Base-by-base conservation (phyloP, 2,888 invertebrate species). In the Hirtodrosophila confusa region DNA sequence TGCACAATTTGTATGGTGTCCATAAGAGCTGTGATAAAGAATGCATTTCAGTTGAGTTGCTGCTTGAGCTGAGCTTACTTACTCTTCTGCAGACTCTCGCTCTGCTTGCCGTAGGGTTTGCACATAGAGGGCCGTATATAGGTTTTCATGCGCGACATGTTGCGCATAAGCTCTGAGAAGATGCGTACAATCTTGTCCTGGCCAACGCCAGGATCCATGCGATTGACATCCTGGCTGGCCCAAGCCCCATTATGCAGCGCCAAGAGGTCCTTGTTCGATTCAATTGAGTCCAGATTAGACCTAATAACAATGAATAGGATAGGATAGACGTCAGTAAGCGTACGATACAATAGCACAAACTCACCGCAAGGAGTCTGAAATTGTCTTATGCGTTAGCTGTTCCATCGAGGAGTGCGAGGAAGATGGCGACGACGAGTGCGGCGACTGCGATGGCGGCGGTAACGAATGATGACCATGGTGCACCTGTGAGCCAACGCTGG, bases 71-170 rank as follows among this genome's bases (percentile, higher is more conserved):
- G 33, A 24, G 27, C 1, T 17, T 10, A 91, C 92, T 93, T 92
- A 96, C 96, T 96, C 93, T 97, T 97, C 92, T 97, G 96, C 83
- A 97, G 93, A 89, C 96, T 95, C 92, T 97, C 97, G 71, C 96
- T 96, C 92, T 97, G 97, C 91, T 97, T 97, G 75, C 97, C 97
- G 91, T 97, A 97, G 23, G 97, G 97, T 92, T 97, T 97, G 64
- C 96, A 97, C 97, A 97, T 97, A 64, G 97, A 95, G 68, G 96
- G 97, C 60, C 96, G 93, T 80, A 97, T 96, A 89, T 96, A 97
- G 48, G 96, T 95, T 90, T 97, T 96, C 96, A 97, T 97, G 88
- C 96, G 94, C 79, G 95, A 95, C 95, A 97, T 95, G 91, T 97
- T 97, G 88, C 96, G 95, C 94, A 97, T 96, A 45, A 97, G 94